These are phyloP conservation scores for Papilio xuthus DNA, from an alignment of 1,140 invertebrate genomes.

Conservation along the genomic window DNA sequence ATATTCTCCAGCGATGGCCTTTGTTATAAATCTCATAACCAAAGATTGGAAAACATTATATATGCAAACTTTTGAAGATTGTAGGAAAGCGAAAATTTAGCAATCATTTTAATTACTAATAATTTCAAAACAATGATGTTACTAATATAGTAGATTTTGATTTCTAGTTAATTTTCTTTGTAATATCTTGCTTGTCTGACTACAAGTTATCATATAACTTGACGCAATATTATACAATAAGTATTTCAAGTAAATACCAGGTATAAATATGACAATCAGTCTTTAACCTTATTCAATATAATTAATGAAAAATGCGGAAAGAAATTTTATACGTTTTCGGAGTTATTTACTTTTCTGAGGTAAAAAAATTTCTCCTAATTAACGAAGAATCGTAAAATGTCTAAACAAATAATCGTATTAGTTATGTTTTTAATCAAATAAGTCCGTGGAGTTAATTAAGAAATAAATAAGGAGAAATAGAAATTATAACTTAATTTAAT, in stretches of 20 bases:
- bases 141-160: neutral
- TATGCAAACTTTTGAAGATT: neutral
- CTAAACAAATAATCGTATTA: neutral
- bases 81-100: neutral
- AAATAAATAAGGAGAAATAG: neutral
- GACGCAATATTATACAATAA: constrained; percentile 3
- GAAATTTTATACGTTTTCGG: constrained; percentile 21
- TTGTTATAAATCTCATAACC: no score
- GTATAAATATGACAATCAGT: constrained; percentile 6
- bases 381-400: neutral
- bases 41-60: no score
- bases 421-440: neutral
- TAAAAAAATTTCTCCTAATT: neutral
- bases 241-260: neutral
- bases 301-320: constrained; percentile 27
- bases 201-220: neutral
- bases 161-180: constrained; percentile 13
- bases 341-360: constrained; percentile 27
- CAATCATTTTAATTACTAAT: neutral
- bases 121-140: neutral
- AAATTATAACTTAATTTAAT: neutral
- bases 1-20: no score
- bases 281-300: constrained; percentile 5
- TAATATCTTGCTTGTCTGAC: neutral
- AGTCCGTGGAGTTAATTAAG: neutral